Evolutionary conservation across 1,140 invertebrate species (phyloP).

Genomic region (Apis cerana): DNA sequence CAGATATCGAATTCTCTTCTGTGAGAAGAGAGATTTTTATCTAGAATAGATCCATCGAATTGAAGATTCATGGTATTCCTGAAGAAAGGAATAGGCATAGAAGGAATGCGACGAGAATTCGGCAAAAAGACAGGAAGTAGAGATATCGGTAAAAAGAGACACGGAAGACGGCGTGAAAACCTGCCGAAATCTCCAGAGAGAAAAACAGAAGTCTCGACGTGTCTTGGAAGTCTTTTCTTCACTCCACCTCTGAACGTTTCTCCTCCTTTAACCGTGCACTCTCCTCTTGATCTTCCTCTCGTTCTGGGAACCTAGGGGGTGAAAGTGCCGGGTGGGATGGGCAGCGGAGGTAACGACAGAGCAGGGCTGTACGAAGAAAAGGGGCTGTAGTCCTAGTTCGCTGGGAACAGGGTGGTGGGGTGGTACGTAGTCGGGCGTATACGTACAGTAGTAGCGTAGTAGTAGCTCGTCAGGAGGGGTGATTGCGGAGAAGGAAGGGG

Average conservation of each 20-base stretch:
- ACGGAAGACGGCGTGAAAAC: slow-evolving; percentile 56
- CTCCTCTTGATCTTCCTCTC: slow-evolving; percentile 36
- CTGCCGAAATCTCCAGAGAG: slow-evolving; percentile 60
- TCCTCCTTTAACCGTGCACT: slow-evolving; percentile 17
- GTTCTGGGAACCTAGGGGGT: slow-evolving; percentile 19
- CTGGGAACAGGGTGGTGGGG: slow-evolving; percentile 40
- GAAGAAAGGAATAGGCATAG: not conserved
- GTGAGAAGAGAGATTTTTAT: too few relatives aligned
- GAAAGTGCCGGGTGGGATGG: slow-evolving; percentile 49
- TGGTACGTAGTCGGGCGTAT: slow-evolving; percentile 20
- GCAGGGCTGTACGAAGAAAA: slow-evolving; percentile 62
- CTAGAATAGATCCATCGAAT: not conserved
- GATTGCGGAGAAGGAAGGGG: slow-evolving; percentile 47
- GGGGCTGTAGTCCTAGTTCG: slow-evolving; percentile 54
- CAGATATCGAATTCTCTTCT: not conserved
- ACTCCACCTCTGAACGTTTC: slow-evolving; percentile 32
- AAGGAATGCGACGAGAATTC: not conserved
- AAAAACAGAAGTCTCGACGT: slow-evolving; percentile 61
- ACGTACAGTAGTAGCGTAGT: slow-evolving; percentile 55
- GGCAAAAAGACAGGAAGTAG: slow-evolving; percentile 6
- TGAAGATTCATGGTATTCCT: not conserved
- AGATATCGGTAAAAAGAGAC: slow-evolving; percentile 8
- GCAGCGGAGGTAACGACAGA: slow-evolving; percentile 45
- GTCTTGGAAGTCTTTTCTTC: slow-evolving; percentile 39
- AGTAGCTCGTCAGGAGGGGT: slow-evolving; percentile 36